These are phyloP conservation scores for Scrobipalpa costella DNA, from an alignment of 2,888 invertebrate species.

Conservation along the genomic window DNA sequence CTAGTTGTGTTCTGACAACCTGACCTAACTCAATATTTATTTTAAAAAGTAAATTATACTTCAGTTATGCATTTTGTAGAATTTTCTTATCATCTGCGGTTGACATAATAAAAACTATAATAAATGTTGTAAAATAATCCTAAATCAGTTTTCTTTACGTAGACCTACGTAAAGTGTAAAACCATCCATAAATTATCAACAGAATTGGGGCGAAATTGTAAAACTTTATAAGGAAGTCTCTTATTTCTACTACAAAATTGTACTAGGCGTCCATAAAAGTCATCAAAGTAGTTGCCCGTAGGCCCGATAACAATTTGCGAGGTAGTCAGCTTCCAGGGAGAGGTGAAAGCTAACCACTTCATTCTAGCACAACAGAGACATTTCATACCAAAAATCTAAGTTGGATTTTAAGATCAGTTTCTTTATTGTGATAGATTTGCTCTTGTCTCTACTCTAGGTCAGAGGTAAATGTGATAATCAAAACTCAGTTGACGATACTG, in stretches of 20 bases:
- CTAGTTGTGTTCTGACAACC: no score
- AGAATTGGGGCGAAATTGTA: neutral
- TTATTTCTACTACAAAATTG: slow-evolving; percentile 3
- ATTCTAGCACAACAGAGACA: slow-evolving; percentile 18
- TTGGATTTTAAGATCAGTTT: neutral
- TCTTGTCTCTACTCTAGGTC: no score
- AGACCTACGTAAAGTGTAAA: neutral
- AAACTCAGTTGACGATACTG: no score
- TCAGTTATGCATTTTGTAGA: no score
- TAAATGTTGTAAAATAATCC: neutral
- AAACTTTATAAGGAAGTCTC: neutral
- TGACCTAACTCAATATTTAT: no score
- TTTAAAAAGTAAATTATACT: no score
- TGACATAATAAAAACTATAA: neutral
- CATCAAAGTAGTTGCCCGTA: neutral
- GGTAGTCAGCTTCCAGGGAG: neutral
- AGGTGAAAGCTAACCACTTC: slow-evolving; percentile 27
- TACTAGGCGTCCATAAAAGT: neutral
- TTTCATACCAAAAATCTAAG: neutral
- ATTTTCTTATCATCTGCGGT: no score
- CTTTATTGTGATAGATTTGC: no score
- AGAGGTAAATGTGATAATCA: no score
- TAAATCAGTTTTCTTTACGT: neutral
- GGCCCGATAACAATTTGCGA: slow-evolving; percentile 13
- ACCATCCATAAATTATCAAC: neutral